Percentiles rank a stretch among this genome's conserved stretches.
Conservation (phyloP, 2,113 vertebrate genomes). For the Gorsachius goisagi region DNA sequence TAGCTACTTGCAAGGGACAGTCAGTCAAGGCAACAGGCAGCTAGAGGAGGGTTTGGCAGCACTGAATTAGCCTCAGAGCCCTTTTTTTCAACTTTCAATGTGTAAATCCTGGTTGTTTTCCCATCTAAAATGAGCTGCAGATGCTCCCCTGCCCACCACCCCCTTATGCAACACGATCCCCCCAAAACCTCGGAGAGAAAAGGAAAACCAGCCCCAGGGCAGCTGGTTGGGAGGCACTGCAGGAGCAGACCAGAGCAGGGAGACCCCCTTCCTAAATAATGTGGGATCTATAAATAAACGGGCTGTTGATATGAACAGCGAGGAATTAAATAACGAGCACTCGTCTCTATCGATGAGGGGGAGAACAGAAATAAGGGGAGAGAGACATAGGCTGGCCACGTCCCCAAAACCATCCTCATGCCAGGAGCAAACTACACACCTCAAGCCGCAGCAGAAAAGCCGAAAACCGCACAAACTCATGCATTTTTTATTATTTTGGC, state of each 20-base stretch:
- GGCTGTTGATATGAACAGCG: accelerated
- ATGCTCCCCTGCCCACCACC: neutral
- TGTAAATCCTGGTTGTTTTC: neutral
- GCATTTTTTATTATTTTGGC: neutral
- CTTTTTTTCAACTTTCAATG: neutral
- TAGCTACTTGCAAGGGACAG: neutral
- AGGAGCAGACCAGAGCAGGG: neutral
- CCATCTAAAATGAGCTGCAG: neutral
- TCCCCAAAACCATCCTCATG: neutral
- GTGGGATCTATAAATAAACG: neutral
- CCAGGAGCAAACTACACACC: neutral
- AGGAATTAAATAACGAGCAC: neutral
- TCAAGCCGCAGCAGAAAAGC: neutral
- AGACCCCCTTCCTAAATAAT: neutral
- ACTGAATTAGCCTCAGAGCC: neutral
- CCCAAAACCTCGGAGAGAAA: neutral
- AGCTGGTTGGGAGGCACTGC: neutral
- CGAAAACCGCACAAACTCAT: neutral
- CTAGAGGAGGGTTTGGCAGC: neutral
- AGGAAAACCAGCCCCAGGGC: neutral
- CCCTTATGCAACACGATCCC: accelerated
- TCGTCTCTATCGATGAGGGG: neutral
- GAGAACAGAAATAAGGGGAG: neutral
- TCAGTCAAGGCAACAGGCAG: neutral
- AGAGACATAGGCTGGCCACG: neutral